phyloP scores from a whole-genome alignment of 2,888 invertebrate genomes.

The Mythimna pallens region DNA sequence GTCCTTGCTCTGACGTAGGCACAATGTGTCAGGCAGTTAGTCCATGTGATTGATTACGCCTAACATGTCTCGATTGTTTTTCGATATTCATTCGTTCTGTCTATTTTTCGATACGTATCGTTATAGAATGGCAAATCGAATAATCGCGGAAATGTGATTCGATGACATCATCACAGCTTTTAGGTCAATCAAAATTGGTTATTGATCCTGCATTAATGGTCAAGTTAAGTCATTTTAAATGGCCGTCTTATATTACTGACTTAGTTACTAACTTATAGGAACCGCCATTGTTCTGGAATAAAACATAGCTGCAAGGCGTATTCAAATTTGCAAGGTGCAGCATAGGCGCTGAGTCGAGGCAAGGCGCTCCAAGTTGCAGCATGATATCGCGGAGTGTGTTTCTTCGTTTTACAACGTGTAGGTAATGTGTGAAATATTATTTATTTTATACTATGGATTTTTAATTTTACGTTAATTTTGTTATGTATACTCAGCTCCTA shows the following conservation, averaged over 20 bases:
- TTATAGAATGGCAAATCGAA: slow-evolving; percentile 42
- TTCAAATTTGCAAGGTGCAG: too few relatives aligned
- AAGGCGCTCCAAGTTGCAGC: too few relatives aligned
- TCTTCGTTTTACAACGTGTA: too few relatives aligned
- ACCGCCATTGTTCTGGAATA: too few relatives aligned
- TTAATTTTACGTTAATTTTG: too few relatives aligned
- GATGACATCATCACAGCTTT: slow-evolving; percentile 45
- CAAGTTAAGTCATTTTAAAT: slow-evolving; percentile 26
- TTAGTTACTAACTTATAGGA: neutral
- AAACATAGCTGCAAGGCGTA: neutral
- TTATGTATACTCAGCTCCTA: too few relatives aligned
- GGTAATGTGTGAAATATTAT: too few relatives aligned
- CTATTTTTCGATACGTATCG: slow-evolving; percentile 42
- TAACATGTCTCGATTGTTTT: slow-evolving; percentile 55
- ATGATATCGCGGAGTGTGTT: too few relatives aligned
- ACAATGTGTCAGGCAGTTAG: slow-evolving; percentile 36
- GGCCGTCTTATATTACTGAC: neutral
- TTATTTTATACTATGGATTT: too few relatives aligned
- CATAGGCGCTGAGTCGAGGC: too few relatives aligned
- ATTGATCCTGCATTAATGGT: slow-evolving; percentile 32
- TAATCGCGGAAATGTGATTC: slow-evolving; percentile 35
- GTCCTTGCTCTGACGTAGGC: slow-evolving; percentile 51
- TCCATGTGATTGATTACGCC: slow-evolving; percentile 59
- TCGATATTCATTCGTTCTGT: slow-evolving; percentile 42
- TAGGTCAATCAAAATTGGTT: slow-evolving; percentile 50